Base-by-base conservation (phyloP, 2,797 vertebrate species). In the Momotus momota region DNA sequence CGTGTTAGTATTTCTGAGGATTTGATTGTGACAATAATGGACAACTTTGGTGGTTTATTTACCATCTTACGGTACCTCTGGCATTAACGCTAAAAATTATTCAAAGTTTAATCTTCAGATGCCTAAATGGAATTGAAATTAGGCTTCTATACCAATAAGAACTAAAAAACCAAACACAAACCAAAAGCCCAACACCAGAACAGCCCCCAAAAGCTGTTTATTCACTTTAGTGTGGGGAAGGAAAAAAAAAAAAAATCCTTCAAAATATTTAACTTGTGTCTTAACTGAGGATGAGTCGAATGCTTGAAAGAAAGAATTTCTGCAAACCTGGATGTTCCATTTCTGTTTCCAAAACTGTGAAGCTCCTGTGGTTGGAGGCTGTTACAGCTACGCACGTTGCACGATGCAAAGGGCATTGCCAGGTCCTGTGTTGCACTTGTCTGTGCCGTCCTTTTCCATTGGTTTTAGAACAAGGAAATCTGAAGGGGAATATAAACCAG, bases 351-450 rank as follows among this genome's bases (percentile, higher is more conserved):
- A 74, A 75, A 75, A 64, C 49, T 18, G 6, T 25, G 35, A 64
- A 31, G 70, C 19, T 79, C 6, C 51, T 19, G 27, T 25, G 31
- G 27, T 51, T 88, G 70, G 62, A 29, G 22, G 9, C 18, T 82
- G 6, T 20, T 61, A 5, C 13, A 77, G 7, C 12, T 46, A 2
- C 0, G 0, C 23, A 9, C 0, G 0, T 88, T 66, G 58, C 35
- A 35, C 51, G 55, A 17, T 31, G n/a, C 46, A 38, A 9, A 74
- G n/a, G 20, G 61, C 45, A 46, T 81, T 49, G 21, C 22, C 17
- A 77, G 45, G 20, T 77, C 14, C 26, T 57, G 15, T 74, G 31
- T 73, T 80, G 27, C 38, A 22, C n/a, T 79, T 54, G 6, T 3
- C 0, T 31, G 27, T 38, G 31, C 40, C 62, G 9, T 61, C 71